Evolutionary conservation across 2,888 invertebrate genomes (phyloP), one percentile per base, ranked within the genome.

Genomic region (Piscicola geometra): DNA sequence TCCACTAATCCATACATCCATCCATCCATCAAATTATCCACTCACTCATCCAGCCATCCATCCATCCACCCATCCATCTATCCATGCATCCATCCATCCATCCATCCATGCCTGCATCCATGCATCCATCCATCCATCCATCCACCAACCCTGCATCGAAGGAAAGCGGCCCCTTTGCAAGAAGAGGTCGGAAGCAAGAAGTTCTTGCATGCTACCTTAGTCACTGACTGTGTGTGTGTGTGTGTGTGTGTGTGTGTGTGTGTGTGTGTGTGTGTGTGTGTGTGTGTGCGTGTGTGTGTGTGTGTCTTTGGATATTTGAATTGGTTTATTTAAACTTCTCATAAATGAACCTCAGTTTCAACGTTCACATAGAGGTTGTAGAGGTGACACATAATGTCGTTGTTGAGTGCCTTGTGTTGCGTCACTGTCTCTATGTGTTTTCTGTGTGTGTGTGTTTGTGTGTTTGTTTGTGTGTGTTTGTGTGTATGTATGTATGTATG

Each of bases 81-180:
- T 28, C 15, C 15, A 71, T 25, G 15, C 30, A 71, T 35, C 25
- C 15, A 71, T 50, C 41, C 1, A 71, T 47, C n/a, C 28, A 47
- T 41, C n/a, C n/a, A 25, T n/a, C 15, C 28, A 71, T 35, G 25
- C 50, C 1, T 50, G 15, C 1, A 71, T 28, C 15, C 15, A 71
- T 25, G 15, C 30, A 71, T 35, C 25, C 15, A 71, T 50, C 41
- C 1, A 71, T 47, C n/a, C 28, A 47, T 41, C n/a, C n/a, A 25
- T n/a, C 15, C 41, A n/a, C 28, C 12, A 28, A 73, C 73, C 73
- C 73, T 60, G 25, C 15, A n/a, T 70, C 30, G 69, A 50, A 75
- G 70, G 35, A 60, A 35, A 50, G 76, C 35, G 5, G 60, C 21
- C 3, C 73, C 64, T 36, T 35, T 73, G 73, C 73, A 73, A 3